phyloP scores from a whole-genome alignment of 2,888 invertebrate genomes.

The Thecophora atra region DNA sequence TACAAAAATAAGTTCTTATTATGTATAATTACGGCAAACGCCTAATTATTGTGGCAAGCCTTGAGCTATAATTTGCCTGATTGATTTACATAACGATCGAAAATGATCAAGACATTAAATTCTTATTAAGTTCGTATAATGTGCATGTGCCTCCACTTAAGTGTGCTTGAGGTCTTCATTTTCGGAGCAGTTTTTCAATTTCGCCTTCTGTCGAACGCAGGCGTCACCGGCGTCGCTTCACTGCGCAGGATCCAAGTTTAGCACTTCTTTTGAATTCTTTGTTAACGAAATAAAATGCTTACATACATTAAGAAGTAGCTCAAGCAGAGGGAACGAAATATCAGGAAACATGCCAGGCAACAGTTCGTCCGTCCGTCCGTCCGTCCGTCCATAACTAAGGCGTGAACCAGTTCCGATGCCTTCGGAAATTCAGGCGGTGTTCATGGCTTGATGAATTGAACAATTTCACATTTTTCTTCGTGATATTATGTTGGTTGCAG shows the following conservation, averaged over 20 bases:
- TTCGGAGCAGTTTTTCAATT: conserved; percentile 44
- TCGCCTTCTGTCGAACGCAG: conserved; percentile 40
- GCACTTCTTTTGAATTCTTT: not conserved
- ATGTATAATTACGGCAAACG: conserved; percentile 61
- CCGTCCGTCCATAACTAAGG: conserved; percentile 28
- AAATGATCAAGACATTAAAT: conserved; percentile 67
- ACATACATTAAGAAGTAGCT: conserved; percentile 40
- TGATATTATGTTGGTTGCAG: not conserved
- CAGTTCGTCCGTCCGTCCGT: conserved; percentile 41
- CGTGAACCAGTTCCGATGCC: conserved; percentile 20
- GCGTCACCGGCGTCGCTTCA: conserved; percentile 25
- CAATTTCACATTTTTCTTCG: conserved; percentile 29
- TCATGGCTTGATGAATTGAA: conserved; percentile 35
- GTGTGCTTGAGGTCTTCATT: conserved; percentile 42
- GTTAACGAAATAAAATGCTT: conserved; percentile 16
- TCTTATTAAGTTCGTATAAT: conserved; percentile 59
- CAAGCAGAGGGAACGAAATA: conserved; percentile 39
- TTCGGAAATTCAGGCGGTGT: conserved; percentile 24
- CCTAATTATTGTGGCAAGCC: conserved; percentile 65
- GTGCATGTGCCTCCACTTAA: conserved; percentile 39
- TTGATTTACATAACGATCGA: conserved; percentile 67
- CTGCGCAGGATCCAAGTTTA: not conserved
- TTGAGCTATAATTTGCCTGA: conserved; percentile 66
- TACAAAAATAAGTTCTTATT: conserved; percentile 33
- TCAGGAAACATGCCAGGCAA: conserved; percentile 36